Percentiles rank a stretch among this genome's conserved stretches.
phyloP scores from a whole-genome alignment of 2,113 vertebrate genomes.

The Rhinoderma darwinii region DNA sequence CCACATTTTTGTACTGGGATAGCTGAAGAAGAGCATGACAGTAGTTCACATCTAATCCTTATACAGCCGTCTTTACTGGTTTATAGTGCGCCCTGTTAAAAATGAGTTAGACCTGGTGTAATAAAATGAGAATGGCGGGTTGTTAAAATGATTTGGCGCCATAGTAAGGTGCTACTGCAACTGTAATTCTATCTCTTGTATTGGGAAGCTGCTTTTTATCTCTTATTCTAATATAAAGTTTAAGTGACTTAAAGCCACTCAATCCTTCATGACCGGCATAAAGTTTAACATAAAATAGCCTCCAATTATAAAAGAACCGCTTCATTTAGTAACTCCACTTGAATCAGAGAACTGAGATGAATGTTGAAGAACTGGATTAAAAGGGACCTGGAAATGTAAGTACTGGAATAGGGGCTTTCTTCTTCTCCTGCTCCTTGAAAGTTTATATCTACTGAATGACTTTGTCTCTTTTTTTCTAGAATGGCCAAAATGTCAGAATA shows the following conservation, averaged over 20 bases:
- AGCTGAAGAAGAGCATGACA: not conserved
- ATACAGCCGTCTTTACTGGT: not conserved
- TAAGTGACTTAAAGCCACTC: not conserved
- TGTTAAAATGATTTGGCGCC: slow-evolving; percentile 14
- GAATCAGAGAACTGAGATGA: not conserved
- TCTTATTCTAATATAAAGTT: not conserved
- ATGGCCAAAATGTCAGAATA: not conserved
- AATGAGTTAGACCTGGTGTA: not conserved
- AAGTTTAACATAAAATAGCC: not conserved
- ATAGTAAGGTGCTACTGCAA: not conserved
- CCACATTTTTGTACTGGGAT: not conserved
- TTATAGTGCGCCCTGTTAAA: not conserved
- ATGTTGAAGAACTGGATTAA: not conserved
- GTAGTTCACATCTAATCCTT: not conserved
- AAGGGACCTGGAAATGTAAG: not conserved
- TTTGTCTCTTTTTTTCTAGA: not conserved
- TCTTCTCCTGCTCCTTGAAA: not conserved
- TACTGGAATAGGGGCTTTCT: not conserved
- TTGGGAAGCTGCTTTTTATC: not conserved
- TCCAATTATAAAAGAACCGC: not conserved
- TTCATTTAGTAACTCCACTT: not conserved
- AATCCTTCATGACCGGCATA: not conserved
- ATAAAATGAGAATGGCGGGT: slow-evolving; percentile 15
- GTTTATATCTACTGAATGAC: not conserved
- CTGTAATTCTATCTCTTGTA: not conserved